Evolutionary conservation across 2,113 vertebrate genomes (phyloP).

Genomic region (Grantiella picta): DNA sequence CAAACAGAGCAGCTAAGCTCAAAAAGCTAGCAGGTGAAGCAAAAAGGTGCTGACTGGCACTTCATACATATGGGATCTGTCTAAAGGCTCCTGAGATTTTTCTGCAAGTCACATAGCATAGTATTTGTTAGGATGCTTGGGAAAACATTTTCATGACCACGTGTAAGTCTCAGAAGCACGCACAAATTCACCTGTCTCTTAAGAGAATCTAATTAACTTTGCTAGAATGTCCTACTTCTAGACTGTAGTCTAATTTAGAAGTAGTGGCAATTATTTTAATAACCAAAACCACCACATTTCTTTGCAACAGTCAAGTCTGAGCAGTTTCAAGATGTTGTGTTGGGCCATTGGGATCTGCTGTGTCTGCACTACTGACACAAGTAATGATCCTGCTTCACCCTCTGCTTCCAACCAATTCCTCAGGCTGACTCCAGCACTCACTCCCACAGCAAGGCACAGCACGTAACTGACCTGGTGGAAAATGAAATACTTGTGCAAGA

Average conservation of each 20-base stretch:
- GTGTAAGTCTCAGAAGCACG: neutral
- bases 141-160: neutral
- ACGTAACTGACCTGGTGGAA: neutral
- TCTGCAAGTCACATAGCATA: neutral
- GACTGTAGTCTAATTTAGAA: neutral
- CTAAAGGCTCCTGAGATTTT: neutral
- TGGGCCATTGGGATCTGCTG: neutral
- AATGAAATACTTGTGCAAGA: neutral
- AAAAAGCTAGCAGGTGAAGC: neutral
- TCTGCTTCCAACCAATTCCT: neutral
- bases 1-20: neutral
- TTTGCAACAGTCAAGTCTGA: neutral
- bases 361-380: neutral
- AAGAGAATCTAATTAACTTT: neutral
- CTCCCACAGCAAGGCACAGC: neutral
- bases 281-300: neutral
- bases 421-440: neutral
- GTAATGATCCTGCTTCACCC: neutral
- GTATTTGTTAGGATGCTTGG: neutral
- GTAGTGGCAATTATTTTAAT: neutral
- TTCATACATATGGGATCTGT: rapidly evolving
- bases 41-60: neutral
- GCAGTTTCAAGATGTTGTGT: neutral
- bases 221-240: neutral
- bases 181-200: neutral